These are phyloP conservation scores for Rhodeus uyekii DNA, from an alignment of 2,797 vertebrate species.

Conservation along the genomic window DNA sequence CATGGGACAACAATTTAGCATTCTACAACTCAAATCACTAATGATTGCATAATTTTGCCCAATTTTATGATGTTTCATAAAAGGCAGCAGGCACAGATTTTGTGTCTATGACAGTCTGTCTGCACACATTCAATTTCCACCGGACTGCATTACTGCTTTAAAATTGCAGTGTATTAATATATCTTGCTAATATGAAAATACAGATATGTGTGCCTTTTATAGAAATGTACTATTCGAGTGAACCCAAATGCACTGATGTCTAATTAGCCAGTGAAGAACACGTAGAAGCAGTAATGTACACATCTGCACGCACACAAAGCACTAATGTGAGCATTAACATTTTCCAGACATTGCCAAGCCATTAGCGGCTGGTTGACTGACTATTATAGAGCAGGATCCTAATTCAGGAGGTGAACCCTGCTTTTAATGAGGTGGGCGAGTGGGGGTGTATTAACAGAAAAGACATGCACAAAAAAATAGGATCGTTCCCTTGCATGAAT, in stretches of 20 bases:
- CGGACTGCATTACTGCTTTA: neutral
- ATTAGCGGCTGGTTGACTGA: slow-evolving; percentile 22
- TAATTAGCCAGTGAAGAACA: slow-evolving; percentile 9
- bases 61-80: neutral
- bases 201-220: no score
- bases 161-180: slow-evolving; percentile 16
- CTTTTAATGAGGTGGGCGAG: slow-evolving; percentile 4
- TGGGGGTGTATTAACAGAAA: slow-evolving; percentile 5
- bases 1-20: neutral
- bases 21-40: neutral
- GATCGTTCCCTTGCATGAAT: neutral
- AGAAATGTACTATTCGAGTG: neutral
- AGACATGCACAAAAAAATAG: neutral
- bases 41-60: neutral
- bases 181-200: no score
- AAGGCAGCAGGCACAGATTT: neutral
- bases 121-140: neutral
- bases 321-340: slow-evolving; percentile 36
- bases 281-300: neutral
- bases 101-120: neutral
- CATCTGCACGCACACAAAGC: slow-evolving; percentile 31
- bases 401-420: slow-evolving; percentile 4
- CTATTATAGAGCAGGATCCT: slow-evolving; percentile 6
- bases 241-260: slow-evolving; percentile 18
- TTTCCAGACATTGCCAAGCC: slow-evolving; percentile 8